These are phyloP conservation scores for Koerneria pararmatus DNA, from an alignment of 2,888 invertebrate species.

Conservation along the genomic window DNA sequence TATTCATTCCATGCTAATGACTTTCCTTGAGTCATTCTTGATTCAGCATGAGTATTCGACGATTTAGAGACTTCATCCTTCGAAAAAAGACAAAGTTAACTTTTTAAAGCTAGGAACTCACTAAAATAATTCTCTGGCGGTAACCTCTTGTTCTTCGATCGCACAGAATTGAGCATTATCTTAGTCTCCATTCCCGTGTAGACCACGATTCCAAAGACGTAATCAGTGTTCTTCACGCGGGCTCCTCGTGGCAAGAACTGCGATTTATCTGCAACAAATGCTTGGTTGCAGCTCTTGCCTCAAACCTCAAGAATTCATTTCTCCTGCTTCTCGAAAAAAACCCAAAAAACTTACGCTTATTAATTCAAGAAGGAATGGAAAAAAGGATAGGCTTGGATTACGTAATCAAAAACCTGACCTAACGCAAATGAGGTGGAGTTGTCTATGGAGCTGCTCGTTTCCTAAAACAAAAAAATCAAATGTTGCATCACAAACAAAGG, in stretches of 20 bases:
- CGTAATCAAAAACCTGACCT: too few species aligned
- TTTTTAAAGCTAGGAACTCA: not conserved
- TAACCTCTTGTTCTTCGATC: constrained; percentile 78
- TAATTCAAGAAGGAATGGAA: too few species aligned
- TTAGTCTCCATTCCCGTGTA: constrained; percentile 98
- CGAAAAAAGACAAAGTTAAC: constrained; percentile 1
- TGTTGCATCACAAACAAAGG: too few species aligned
- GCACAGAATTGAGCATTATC: constrained; percentile 86
- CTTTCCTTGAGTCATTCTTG: not conserved
- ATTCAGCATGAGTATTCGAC: not conserved
- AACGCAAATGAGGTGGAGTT: too few species aligned
- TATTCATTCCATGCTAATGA: too few species aligned
- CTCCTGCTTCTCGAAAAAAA: too few species aligned
- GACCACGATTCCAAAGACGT: constrained; percentile 85
- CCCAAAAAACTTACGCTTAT: too few species aligned
- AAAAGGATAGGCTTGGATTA: too few species aligned
- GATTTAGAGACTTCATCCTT: not conserved
- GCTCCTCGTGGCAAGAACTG: constrained; percentile 81
- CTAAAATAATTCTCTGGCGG: too few species aligned
- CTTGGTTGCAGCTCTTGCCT: not conserved
- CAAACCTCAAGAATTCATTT: too few species aligned
- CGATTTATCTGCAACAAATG: constrained; percentile 13
- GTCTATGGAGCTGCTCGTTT: too few species aligned
- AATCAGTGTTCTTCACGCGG: constrained; percentile 87
- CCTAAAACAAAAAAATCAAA: too few species aligned